These are phyloP conservation scores for Drosophila melanica DNA, from an alignment of 1,140 invertebrate genomes.

Conservation along the genomic window DNA sequence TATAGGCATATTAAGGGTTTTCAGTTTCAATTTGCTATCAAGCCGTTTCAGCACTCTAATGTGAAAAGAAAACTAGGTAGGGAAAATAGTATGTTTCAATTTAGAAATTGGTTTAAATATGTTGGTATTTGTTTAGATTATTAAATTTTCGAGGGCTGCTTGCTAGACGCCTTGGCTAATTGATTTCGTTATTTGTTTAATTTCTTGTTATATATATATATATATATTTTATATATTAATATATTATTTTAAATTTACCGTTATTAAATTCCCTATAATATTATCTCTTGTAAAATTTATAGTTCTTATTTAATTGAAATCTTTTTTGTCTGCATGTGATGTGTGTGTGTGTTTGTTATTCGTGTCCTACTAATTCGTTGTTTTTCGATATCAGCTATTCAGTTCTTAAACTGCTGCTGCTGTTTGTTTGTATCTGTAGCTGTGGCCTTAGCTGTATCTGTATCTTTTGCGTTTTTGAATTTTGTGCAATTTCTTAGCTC, in stretches of 20 bases:
- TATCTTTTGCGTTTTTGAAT: constrained; percentile 29
- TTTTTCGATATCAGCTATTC: constrained; percentile 34
- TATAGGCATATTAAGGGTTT: constrained; percentile 31
- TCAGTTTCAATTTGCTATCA: constrained; percentile 34
- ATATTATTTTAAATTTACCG: constrained; percentile 27
- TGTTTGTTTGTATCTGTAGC: constrained; percentile 32
- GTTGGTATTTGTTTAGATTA: constrained; percentile 10
- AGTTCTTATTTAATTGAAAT: constrained; percentile 26
- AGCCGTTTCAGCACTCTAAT: constrained; percentile 21
- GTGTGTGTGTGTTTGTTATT: constrained; percentile 44
- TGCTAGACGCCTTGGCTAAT: constrained; percentile 37
- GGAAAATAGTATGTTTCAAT: constrained; percentile 3
- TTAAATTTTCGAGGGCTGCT: constrained; percentile 17
- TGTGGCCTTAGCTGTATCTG: constrained; percentile 28
- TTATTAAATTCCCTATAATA: constrained; percentile 68
- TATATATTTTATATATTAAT: constrained; percentile 20
- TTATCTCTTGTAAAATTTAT: constrained; percentile 60
- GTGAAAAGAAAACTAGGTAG: constrained; percentile 4
- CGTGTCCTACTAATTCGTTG: constrained; percentile 71
- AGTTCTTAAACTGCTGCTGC: constrained; percentile 8
- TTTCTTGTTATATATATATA: constrained; percentile 22
- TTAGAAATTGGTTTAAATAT: constrained; percentile 6
- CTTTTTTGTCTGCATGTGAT: constrained; percentile 50
- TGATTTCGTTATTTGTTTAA: constrained; percentile 28
- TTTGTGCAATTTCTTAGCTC: constrained; percentile 74